phyloP scores from a whole-genome alignment of 2,113 vertebrate species.

The Chionis minor region DNA sequence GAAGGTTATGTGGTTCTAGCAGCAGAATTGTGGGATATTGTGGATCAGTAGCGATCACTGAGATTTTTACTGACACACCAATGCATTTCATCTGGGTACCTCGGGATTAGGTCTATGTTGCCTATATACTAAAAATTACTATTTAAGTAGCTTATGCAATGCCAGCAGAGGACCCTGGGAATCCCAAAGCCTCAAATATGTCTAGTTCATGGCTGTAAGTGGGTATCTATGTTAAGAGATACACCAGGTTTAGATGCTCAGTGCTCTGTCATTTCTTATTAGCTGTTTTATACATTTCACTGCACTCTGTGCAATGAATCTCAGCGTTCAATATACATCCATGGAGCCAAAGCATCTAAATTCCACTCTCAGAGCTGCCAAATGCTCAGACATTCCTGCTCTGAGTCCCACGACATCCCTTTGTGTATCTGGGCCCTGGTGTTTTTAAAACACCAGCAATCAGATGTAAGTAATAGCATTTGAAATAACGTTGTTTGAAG shows the following conservation, averaged over 20 bases:
- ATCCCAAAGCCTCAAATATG: background rate
- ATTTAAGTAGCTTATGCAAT: background rate
- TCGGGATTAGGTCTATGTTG: background rate
- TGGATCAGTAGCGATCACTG: background rate
- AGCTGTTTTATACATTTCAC: background rate
- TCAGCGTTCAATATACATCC: background rate
- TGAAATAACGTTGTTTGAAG: background rate
- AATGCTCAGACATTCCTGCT: background rate
- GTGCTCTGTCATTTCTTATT: background rate
- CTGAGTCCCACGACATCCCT: fast-evolving
- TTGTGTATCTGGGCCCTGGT: background rate
- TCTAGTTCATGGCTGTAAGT: background rate
- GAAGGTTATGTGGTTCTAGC: background rate
- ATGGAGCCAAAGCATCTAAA: background rate
- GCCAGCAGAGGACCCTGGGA: background rate
- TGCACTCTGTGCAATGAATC: background rate
- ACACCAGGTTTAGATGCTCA: background rate
- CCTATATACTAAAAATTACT: background rate
- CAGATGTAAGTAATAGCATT: background rate
- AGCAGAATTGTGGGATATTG: background rate
- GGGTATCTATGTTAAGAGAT: background rate
- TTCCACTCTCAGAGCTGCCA: background rate
- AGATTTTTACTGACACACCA: background rate
- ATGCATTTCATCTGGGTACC: background rate
- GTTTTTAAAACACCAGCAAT: background rate